Base-by-base conservation (phyloP, 37 sponge, comb jelly and placozoan species). In the Chondrilla cf. caribensis region DNA sequence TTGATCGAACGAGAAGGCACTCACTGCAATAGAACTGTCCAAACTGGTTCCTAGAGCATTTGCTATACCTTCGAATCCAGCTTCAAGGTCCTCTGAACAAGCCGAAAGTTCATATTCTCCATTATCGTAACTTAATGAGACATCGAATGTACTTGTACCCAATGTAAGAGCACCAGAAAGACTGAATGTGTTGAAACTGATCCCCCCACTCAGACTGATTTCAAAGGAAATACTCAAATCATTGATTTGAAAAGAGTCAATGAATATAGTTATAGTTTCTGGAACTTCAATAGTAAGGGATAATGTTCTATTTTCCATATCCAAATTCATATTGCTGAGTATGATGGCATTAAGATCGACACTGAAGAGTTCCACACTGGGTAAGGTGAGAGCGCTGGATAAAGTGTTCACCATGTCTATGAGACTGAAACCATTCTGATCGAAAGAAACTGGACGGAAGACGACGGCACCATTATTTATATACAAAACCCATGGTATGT, bases 331-430 rank as follows among this genome's bases (percentile, higher is more conserved):
- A 36, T 42, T 38, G 0, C 18, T 15, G 7, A 73, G 2, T 43
- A 7, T 19, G 40, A 73, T 36, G 1, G n/a, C 76, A 73, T n/a
- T 9, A 9, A 73, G 1, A 73, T 73, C 25, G 24, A 73, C 76
- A 62, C 64, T 62, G 22, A 73, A 42, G n/a, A 73, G 43, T 4
- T 73, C 76, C 1, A 73, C 25, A 73, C 6, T 40, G 17, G 76
- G 76, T 40, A 39, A 6, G 2, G 21, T 39, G 2, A 73, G 44
- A 36, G 44, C 0, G 9, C 44, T 42, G 6, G 76, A 37, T 40
- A 73, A 36, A 21, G 76, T 38, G 36, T 2, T 1, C 24, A 73
- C 24, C 41, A 73, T 24, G 36, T 73, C 76, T 21, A 22, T 37
- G 21, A 73, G 39, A 7, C 68, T 67, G 35, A 67, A 67, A 33